Evolutionary conservation across 2,888 invertebrate genomes (phyloP).

Genomic region (Buathra laborator): DNA sequence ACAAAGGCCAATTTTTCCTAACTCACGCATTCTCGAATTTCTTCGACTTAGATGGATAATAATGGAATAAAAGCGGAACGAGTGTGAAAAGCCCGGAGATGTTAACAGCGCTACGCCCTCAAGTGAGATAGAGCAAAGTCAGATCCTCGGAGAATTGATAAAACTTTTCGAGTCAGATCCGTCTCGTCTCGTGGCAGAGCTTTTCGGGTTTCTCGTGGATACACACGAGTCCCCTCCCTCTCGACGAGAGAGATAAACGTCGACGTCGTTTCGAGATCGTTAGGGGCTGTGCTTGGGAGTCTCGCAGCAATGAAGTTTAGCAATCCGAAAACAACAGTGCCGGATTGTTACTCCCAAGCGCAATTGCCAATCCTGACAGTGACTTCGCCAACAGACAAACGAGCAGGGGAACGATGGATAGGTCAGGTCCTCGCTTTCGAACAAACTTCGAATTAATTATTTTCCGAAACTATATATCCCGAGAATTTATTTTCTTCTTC

Average conservation of each 20-base stretch:
- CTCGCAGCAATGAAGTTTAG: slow-evolving; percentile 40
- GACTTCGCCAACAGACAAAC: slow-evolving; percentile 21
- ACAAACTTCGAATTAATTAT: background rate
- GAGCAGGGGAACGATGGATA: slow-evolving; percentile 32
- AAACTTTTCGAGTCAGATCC: slow-evolving; percentile 30
- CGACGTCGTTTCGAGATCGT: slow-evolving; percentile 23
- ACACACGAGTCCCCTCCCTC: background rate
- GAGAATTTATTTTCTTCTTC: background rate
- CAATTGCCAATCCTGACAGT: slow-evolving; percentile 32
- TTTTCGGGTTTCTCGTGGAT: slow-evolving; percentile 12
- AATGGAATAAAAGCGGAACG: background rate
- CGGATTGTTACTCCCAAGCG: slow-evolving; percentile 51
- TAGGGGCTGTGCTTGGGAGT: background rate
- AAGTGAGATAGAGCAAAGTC: background rate
- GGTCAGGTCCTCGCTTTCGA: slow-evolving; percentile 4
- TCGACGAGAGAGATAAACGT: background rate
- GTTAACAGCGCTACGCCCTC: background rate
- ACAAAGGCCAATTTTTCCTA: too few species aligned
- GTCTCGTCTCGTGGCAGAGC: background rate
- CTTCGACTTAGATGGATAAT: background rate
- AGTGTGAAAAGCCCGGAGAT: background rate
- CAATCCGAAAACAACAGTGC: slow-evolving; percentile 51
- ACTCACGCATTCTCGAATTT: too few species aligned
- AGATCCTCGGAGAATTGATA: slow-evolving; percentile 36
- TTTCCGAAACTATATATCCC: background rate